Conservation (phyloP, 2,888 invertebrate species). For the Leucophora obtusa region DNA sequence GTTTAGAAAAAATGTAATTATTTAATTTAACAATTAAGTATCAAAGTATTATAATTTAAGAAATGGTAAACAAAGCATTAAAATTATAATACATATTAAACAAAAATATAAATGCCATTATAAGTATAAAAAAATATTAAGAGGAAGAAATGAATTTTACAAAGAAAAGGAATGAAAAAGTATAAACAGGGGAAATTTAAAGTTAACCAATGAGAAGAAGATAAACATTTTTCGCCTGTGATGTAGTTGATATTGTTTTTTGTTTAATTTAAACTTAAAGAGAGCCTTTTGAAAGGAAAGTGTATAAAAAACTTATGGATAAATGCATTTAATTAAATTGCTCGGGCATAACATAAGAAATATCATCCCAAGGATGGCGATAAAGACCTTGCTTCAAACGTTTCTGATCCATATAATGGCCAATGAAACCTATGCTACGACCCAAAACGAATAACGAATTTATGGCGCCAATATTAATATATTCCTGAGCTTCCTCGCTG, state of each 20-base stretch:
- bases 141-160: constrained; percentile 44
- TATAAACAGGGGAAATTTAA: constrained; percentile 37
- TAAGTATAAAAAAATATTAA: constrained; percentile 31
- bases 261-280: constrained; percentile 9
- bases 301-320: background rate
- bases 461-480: constrained; percentile 97
- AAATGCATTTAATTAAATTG: constrained; percentile 74
- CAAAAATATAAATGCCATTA: constrained; percentile 55
- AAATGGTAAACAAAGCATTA: constrained; percentile 23
- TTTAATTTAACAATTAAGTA: constrained; percentile 41
- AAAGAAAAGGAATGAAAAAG: constrained; percentile 51
- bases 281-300: background rate
- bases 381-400: constrained; percentile 98
- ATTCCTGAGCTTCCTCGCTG: constrained; percentile 97
- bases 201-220: constrained; percentile 33
- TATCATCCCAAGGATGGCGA: constrained; percentile 99
- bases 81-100: constrained; percentile 36
- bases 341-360: constrained; percentile 81
- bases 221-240: constrained; percentile 33
- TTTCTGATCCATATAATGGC: constrained; percentile 99
- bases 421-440: constrained; percentile 98
- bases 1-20: constrained; percentile 10
- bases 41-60: constrained; percentile 23
- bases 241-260: constrained; percentile 14
- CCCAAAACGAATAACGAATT: constrained; percentile 99